Percentiles rank a stretch among this genome's conserved stretches.
phyloP scores from a whole-genome alignment of 2,113 vertebrate genomes.

The Elaphurus davidianus region DNA sequence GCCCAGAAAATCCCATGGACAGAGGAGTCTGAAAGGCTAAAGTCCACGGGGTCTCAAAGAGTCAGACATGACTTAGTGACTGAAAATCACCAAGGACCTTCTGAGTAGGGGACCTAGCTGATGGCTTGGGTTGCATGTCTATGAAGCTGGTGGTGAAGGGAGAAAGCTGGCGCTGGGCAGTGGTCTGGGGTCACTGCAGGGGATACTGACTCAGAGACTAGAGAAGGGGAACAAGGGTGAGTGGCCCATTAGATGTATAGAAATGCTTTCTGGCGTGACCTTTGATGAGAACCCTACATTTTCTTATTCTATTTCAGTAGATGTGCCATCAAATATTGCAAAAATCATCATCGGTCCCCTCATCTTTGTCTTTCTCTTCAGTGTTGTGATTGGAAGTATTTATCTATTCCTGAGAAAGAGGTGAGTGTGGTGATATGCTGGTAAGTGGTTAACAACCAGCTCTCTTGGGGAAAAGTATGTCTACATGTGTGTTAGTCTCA shows the following conservation, averaged over 20 bases:
- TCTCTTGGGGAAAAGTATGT: neutral
- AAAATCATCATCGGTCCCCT: constrained; percentile 91
- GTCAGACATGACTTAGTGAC: neutral
- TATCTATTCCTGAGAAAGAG: constrained; percentile 91
- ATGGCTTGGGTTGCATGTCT: too few species aligned
- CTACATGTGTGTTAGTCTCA: neutral
- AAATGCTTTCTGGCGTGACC: neutral
- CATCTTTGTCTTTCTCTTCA: constrained; percentile 88
- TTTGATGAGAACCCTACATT: neutral
- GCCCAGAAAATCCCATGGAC: neutral
- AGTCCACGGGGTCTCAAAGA: neutral
- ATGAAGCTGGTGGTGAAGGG: neutral
- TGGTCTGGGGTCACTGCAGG: neutral
- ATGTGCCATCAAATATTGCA: constrained; percentile 84
- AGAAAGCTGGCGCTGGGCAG: neutral
- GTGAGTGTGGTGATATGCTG: constrained; percentile 72
- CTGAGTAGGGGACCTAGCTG: neutral
- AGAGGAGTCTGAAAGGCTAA: neutral
- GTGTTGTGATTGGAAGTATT: constrained; percentile 84
- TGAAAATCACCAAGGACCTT: neutral
- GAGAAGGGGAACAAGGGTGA: neutral
- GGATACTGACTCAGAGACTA: neutral
- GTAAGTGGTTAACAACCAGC: neutral
- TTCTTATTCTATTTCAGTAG: constrained; percentile 79
- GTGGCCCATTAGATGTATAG: neutral